Evolutionary conservation across 2,797 vertebrate species (phyloP).

Genomic region (Coluber constrictor): DNA sequence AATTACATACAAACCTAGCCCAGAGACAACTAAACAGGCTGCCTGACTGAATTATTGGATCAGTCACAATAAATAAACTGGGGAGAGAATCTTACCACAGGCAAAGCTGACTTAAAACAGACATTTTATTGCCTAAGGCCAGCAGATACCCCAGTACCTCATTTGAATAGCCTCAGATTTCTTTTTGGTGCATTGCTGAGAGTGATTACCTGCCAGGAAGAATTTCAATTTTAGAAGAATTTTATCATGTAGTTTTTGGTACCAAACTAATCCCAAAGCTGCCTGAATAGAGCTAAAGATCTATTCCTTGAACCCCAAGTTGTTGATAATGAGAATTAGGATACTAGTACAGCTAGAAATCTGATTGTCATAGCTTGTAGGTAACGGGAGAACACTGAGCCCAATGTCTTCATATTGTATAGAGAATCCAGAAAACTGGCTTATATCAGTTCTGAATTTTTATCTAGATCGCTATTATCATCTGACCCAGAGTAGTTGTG

Average conservation of each 20-base stretch:
- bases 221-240: not conserved
- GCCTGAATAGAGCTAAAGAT: not conserved
- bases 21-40: not conserved
- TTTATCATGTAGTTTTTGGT: not conserved
- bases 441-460: not conserved
- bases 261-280: not conserved
- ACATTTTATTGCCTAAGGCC: not conserved
- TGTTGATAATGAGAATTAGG: not conserved
- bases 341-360: not conserved
- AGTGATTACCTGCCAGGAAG: not conserved
- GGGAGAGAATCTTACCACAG: not conserved
- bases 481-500: not conserved
- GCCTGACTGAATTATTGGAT: not conserved
- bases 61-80: not conserved
- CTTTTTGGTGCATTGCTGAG: not conserved
- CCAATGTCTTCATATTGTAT: not conserved
- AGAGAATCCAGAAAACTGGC: not conserved
- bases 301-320: not conserved
- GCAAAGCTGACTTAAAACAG: not conserved
- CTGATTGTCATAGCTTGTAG: not conserved
- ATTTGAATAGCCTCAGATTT: not conserved
- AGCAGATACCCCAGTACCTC: not conserved
- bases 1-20: not conserved
- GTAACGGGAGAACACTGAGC: not conserved
- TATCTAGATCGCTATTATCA: not conserved